Percentiles rank a stretch among this genome's conserved stretches.
phyloP scores from a whole-genome alignment of 2,113 vertebrate species.

The Recurvirostra avosetta region DNA sequence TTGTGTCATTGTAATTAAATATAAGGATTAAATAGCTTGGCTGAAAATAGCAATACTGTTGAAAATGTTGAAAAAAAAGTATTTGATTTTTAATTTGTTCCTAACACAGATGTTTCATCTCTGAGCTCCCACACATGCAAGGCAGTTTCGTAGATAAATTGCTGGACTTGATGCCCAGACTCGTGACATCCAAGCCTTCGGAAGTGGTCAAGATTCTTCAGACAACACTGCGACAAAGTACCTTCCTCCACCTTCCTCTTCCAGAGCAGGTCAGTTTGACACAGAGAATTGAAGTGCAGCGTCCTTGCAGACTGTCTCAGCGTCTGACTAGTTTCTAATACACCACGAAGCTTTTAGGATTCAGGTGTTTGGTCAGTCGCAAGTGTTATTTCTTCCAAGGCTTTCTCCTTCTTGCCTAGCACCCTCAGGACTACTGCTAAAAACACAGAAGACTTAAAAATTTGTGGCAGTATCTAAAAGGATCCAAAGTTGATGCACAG shows the following conservation, averaged over 20 bases:
- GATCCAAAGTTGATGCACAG: neutral
- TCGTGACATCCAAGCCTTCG: constrained; percentile 85
- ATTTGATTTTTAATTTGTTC: neutral
- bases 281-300: neutral
- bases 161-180: constrained; percentile 91
- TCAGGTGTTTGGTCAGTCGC: neutral
- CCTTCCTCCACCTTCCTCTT: constrained; percentile 86
- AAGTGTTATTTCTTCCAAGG: neutral
- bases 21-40: neutral
- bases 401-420: neutral
- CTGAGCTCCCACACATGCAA: constrained; percentile 90
- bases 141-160: constrained; percentile 94
- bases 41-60: neutral
- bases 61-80: neutral
- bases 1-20: neutral
- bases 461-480: neutral
- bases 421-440: neutral
- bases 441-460: neutral
- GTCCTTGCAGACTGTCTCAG: neutral
- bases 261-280: constrained; percentile 82
- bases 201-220: constrained; percentile 95
- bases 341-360: neutral
- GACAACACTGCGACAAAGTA: constrained; percentile 86
- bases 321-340: neutral
- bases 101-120: constrained; percentile 81